Evolutionary conservation across 2,888 invertebrate genomes (phyloP).

Genomic region (Eurois occulta): DNA sequence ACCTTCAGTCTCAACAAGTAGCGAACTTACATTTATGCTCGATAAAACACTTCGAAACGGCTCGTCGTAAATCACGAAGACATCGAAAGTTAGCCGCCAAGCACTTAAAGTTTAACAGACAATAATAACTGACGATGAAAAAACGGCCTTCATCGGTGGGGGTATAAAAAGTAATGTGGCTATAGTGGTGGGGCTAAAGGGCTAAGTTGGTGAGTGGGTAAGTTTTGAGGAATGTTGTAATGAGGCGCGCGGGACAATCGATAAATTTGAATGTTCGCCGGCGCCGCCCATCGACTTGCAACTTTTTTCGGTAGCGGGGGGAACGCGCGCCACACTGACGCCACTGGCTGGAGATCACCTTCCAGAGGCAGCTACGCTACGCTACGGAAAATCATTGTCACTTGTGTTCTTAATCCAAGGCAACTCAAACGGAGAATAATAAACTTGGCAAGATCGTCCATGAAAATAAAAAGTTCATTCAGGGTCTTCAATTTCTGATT

Average conservation of each 20-base stretch:
- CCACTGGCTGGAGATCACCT: conserved; percentile 72
- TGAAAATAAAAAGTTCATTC: neutral
- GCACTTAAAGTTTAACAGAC: conserved; percentile 90
- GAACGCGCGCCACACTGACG: conserved; percentile 85
- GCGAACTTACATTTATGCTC: conserved; percentile 89
- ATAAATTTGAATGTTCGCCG: conserved; percentile 90
- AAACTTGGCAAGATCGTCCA: neutral
- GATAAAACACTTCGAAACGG: conserved; percentile 89
- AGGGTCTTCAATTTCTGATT: neutral
- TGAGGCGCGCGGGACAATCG: conserved; percentile 89
- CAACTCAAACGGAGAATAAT: neutral
- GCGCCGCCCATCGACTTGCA: conserved; percentile 89
- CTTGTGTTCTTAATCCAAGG: neutral
- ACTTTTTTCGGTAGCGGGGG: conserved; percentile 89
- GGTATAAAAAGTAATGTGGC: conserved; percentile 89
- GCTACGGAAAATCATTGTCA: conserved; percentile 22
- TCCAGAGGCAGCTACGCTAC: conserved; percentile 62
- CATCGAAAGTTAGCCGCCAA: conserved; percentile 89
- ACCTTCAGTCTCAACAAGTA: conserved; percentile 89
- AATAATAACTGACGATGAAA: conserved; percentile 89
- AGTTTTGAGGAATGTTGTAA: conserved; percentile 90
- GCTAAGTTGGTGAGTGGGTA: conserved; percentile 88
- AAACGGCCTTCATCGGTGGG: conserved; percentile 81
- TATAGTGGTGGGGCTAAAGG: conserved; percentile 85
- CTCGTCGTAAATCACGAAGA: conserved; percentile 88